A percentile compares a stretch with the other conserved stretches of the same genome.
phyloP scores from a whole-genome alignment of 2,888 invertebrate genomes.

The Diaprepes abbreviatus region DNA sequence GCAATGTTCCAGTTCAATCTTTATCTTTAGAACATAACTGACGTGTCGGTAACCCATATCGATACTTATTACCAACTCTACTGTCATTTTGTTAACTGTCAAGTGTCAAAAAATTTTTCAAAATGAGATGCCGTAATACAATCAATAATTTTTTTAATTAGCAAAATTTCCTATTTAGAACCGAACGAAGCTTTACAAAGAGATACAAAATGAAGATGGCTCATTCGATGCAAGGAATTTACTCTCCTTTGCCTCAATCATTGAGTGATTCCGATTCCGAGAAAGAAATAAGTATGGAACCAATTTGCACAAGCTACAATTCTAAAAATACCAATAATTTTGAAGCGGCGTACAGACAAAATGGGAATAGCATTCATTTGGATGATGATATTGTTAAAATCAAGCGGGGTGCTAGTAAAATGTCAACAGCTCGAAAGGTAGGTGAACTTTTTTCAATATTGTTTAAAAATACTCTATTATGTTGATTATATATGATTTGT shows the following conservation, averaged over 20 bases:
- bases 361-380: slow-evolving; percentile 55
- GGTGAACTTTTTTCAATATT: neutral
- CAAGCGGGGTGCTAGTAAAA: slow-evolving; percentile 62
- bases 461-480: neutral
- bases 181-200: neutral
- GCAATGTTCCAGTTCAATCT: no score
- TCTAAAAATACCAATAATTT: slow-evolving; percentile 52
- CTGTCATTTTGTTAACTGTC: no score
- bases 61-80: no score
- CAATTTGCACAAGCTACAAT: slow-evolving; percentile 53
- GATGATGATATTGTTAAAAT: slow-evolving; percentile 56
- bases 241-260: slow-evolving; percentile 83
- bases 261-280: slow-evolving; percentile 82
- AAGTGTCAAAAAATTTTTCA: neutral
- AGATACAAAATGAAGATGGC: slow-evolving; percentile 55
- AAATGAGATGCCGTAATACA: neutral
- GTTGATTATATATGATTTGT: neutral
- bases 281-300: slow-evolving; percentile 72
- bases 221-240: slow-evolving; percentile 70
- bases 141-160: slow-evolving; percentile 10
- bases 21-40: no score
- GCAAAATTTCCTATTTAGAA: neutral
- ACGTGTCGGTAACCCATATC: no score
- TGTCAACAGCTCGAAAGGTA: slow-evolving; percentile 76
- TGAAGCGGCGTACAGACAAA: slow-evolving; percentile 50